Base-by-base conservation (phyloP, 2,113 vertebrate genomes). In the Anguilla japonica region DNA sequence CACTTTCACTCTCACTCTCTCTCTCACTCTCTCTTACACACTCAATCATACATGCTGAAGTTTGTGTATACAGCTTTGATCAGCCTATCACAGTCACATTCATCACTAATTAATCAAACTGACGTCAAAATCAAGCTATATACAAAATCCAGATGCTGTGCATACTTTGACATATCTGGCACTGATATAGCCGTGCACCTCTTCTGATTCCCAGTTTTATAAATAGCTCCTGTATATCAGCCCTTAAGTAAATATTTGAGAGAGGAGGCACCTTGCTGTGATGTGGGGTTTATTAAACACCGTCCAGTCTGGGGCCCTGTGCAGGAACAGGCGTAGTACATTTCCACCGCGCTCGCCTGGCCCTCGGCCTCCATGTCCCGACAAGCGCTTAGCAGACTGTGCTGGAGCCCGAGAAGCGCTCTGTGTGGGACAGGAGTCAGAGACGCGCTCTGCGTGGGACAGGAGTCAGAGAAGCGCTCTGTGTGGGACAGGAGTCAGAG, bases 171-270 rank as follows among this genome's bases (percentile, higher is more conserved):
- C 60, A 67, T 22, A 6, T 29, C 5, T n/a, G 26, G 71, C 71
- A 29, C n/a, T 8, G 6, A 29, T 75, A 75, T 34, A 75, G 71
- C 11, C 9, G 34, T 34, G 7, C 71, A 75, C 14, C 11, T 75
- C 71, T 75, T n/a, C 34, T 34, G n/a, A 75, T 75, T 22, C 29
- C 26, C 26, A 75, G n/a, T 75, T 8, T 53, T 75, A 75, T 75
- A 75, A 75, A 75, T 75, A 75, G 9, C 9, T 75, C n/a, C 71
- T 34, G 13, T 11, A 75, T 34, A 7, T 75, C 71, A 29, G 34
- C 34, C 71, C 71, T 34, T 75, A 75, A 75, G 71, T n/a, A 75
- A 75, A 75, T 75, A 75, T 75, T 75, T 75, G 71, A 75, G 71
- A 75, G 71, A 34, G 71, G 71, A 75, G 71, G 71, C 71, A 75